Base-by-base conservation (phyloP, 2,113 vertebrate genomes). In the Scomber scombrus region DNA sequence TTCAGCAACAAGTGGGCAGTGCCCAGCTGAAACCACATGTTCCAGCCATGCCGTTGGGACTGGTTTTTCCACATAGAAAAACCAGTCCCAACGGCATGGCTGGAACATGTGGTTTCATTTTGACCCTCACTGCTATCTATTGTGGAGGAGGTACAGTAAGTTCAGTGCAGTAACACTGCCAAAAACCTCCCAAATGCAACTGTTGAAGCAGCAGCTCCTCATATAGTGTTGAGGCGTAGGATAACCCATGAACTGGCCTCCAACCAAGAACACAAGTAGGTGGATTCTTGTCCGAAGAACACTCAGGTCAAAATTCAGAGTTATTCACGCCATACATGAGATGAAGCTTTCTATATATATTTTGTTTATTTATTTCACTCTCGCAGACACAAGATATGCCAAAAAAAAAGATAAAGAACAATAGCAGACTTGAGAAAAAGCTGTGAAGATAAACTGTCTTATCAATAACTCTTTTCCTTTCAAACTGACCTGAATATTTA, bases 191-290 rank as follows among this genome's bases (percentile, higher is more conserved):
- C 62, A 34, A 26, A 51, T 64, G 55, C 47, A 61, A 50, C 45
- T 63, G 55, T 29, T 54, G 19, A 47, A 76, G 60, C 62, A 6
- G 4, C 61, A 21, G 74, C 61, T 82, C 55, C 57, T 58, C 58
- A 71, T 64, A 15, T 2, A 71, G 29, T 16, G 78, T 19, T 16
- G 80, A 89, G 84, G 92, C 87, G 47, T 26, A 43, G 47, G 75
- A 75, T 90, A 73, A 92, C 91, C 91, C 89, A 18, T 91, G 88
- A 93, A 85, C 89, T 21, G 80, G 86, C 91, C 92, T 90, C 82
- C 75, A 90, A 90, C 89, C 85, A 90, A 80, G 63, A 89, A 85
- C 82, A 87, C 85, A 71, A 88, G 91, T 90, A 91, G 89, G 88
- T 89, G 89, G 88, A 80, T 61, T 21, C 72, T n/a, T 64, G 84